Evolutionary conservation across 2,113 vertebrate species (phyloP).

Genomic region (Leuciscus idus): DNA sequence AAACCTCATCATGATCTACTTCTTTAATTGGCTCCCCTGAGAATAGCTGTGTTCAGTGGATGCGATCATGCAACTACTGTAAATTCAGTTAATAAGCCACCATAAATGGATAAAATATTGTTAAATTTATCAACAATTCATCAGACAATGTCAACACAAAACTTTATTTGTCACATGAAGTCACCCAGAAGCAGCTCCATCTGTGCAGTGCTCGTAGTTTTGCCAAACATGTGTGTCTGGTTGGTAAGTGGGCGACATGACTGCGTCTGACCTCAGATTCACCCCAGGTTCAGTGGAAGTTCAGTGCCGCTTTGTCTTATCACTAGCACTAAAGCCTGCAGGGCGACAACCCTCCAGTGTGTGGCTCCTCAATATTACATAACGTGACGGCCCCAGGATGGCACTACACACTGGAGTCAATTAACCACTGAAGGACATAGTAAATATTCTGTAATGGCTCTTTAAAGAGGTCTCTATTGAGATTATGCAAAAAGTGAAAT

Average conservation of each 20-base stretch:
- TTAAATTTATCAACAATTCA: neutral
- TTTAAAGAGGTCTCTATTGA: slow-evolving; percentile 21
- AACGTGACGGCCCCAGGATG: slow-evolving; percentile 30
- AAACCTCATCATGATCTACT: neutral
- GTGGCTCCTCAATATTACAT: slow-evolving; percentile 42
- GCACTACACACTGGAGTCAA: slow-evolving; percentile 41
- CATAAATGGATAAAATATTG: neutral
- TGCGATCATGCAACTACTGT: neutral
- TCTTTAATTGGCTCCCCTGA: slow-evolving; percentile 1
- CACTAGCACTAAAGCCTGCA: slow-evolving; percentile 32
- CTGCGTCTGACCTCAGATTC: slow-evolving; percentile 71
- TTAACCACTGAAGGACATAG: slow-evolving; percentile 27
- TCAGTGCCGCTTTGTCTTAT: slow-evolving; percentile 67
- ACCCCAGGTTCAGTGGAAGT: slow-evolving; percentile 77
- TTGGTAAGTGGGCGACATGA: slow-evolving; percentile 53
- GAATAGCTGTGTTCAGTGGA: neutral
- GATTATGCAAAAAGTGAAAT: slow-evolving; percentile 5
- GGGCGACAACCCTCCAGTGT: slow-evolving; percentile 25
- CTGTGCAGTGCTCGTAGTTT: slow-evolving; percentile 6
- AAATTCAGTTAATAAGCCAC: neutral
- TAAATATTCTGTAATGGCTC: slow-evolving; percentile 30
- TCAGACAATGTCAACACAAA: slow-evolving; percentile 18
- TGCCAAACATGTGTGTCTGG: slow-evolving; percentile 28
- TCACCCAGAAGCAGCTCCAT: slow-evolving; percentile 4
- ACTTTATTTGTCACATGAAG: slow-evolving; percentile 21